These are phyloP conservation scores for Ibidorhyncha struthersii DNA, from an alignment of 2,113 vertebrate genomes.

Conservation along the genomic window DNA sequence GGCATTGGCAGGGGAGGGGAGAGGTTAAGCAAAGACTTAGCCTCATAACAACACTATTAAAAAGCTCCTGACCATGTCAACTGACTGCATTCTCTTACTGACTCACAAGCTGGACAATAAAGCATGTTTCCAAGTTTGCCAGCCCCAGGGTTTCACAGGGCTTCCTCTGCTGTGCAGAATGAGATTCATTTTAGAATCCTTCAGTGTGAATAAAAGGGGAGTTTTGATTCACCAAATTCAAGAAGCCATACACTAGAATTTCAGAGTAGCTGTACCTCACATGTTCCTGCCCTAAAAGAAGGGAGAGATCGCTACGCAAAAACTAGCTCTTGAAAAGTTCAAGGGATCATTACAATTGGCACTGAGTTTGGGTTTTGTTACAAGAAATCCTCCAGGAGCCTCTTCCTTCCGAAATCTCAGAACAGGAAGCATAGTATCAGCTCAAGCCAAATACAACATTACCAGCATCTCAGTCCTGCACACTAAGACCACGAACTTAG, in stretches of 20 bases:
- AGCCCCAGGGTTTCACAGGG: background rate
- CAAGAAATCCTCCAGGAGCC: background rate
- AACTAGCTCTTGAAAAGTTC: background rate
- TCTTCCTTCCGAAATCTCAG: background rate
- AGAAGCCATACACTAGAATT: background rate
- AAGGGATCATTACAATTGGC: background rate
- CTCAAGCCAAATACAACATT: background rate
- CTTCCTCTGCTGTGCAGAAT: background rate
- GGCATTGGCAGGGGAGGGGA: background rate
- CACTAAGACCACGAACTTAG: background rate
- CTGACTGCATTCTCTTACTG: background rate
- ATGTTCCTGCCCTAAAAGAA: background rate
- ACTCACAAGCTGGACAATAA: background rate
- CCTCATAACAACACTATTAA: background rate
- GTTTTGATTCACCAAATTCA: background rate
- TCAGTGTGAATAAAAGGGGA: background rate
- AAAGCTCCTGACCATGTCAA: background rate
- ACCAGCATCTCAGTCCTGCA: background rate
- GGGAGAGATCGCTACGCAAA: background rate
- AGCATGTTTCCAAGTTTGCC: background rate
- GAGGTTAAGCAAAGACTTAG: background rate
- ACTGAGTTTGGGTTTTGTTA: background rate
- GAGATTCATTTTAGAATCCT: background rate
- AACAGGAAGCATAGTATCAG: rapidly evolving
- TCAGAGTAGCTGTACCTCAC: background rate